Evolutionary conservation across 1,140 invertebrate species (phyloP).

Genomic region (Centruroides sculpturatus): DNA sequence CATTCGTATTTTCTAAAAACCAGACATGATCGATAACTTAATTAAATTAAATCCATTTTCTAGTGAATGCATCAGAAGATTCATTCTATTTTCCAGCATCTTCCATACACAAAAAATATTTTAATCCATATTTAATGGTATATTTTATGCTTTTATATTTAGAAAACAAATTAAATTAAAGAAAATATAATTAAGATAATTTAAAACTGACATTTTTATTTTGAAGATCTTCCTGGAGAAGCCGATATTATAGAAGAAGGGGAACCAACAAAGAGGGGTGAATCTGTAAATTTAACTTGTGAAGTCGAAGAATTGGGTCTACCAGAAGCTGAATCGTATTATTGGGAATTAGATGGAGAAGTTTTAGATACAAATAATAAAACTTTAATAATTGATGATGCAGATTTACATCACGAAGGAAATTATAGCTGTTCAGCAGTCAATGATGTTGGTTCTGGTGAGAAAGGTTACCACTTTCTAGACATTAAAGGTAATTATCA

Average conservation of each 20-base stretch:
- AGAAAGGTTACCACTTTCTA: conserved; percentile 51
- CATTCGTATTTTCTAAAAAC: no score
- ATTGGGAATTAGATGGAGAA: conserved; percentile 17
- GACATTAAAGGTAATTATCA: conserved; percentile 52
- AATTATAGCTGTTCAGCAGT: conserved; percentile 63
- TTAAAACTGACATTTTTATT: background rate
- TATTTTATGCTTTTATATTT: no score
- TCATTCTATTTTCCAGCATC: no score
- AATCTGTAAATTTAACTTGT: conserved; percentile 58
- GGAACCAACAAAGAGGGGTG: conserved; percentile 56
- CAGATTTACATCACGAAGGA: conserved; percentile 10
- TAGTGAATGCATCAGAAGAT: no score
- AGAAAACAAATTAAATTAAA: no score
- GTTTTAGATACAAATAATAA: conserved; percentile 11
- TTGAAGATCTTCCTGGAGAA: conserved; percentile 14
- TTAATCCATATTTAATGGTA: no score
- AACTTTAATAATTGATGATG: conserved; percentile 3
- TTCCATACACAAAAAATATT: no score
- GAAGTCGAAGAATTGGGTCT: conserved; percentile 64
- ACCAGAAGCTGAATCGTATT: conserved; percentile 42
- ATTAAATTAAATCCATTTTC: no score
- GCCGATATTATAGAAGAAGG: conserved; percentile 27
- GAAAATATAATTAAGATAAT: no score
- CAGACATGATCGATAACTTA: no score
- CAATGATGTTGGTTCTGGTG: conserved; percentile 64